A percentile compares a stretch with the other conserved stretches of the same genome.
These are phyloP conservation scores for Montipora capricornis DNA, from an alignment of 64 coral and sea anemone species.

Conservation along the genomic window DNA sequence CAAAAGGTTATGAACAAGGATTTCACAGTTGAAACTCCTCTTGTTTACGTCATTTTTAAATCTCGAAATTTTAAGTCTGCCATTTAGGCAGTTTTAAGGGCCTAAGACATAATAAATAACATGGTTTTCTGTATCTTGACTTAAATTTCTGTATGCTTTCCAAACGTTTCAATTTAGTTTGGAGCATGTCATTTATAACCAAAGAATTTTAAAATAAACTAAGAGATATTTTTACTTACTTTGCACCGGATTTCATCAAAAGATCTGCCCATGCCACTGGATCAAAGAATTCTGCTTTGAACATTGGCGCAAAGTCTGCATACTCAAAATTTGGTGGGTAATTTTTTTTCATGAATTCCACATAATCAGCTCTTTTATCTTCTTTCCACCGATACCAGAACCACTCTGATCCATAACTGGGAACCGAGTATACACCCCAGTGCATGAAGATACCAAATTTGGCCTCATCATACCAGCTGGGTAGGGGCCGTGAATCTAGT, in stretches of 20 bases:
- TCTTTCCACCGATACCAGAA: constrained; percentile 94
- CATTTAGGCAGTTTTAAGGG: too few species aligned
- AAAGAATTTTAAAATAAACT: too few species aligned
- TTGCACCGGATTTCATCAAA: constrained; percentile 89
- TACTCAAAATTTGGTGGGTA: constrained; percentile 90
- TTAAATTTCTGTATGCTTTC: too few species aligned
- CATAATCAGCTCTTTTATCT: constrained; percentile 53
- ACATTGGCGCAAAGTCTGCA: constrained; percentile 95
- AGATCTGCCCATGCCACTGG: constrained; percentile 88
- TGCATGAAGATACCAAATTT: constrained; percentile 99
- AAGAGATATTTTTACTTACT: constrained; percentile 27
- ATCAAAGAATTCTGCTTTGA: constrained; percentile 93
- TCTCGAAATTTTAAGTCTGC: too few species aligned
- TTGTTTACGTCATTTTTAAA: too few species aligned
- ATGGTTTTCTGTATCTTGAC: too few species aligned
- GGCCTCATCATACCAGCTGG: constrained; percentile 92
- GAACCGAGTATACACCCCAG: constrained; percentile 95
- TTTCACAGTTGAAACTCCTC: too few species aligned
- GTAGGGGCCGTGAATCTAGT: constrained; percentile 86
- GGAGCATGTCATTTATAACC: too few species aligned
- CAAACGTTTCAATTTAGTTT: too few species aligned
- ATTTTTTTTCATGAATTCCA: constrained; percentile 88
- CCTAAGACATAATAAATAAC: too few species aligned
- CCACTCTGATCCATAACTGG: constrained; percentile 93
- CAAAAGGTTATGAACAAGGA: too few species aligned